Evolutionary conservation across 2,888 invertebrate genomes (phyloP).

Genomic region (Conomelus anceps): DNA sequence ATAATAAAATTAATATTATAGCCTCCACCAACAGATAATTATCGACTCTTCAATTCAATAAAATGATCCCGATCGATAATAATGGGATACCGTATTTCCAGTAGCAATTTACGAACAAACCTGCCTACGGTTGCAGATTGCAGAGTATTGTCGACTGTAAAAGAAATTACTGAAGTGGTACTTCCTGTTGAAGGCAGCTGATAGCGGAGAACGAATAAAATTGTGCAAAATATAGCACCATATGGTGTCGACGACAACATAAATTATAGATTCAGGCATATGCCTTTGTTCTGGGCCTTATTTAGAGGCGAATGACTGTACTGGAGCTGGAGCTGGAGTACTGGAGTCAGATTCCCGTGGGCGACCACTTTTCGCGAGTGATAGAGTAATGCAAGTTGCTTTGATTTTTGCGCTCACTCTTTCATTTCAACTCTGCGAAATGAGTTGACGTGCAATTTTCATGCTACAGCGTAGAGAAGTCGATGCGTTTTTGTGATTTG

Average conservation of each 20-base stretch:
- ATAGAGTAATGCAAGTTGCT: neutral
- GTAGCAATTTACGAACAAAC: no score
- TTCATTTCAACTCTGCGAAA: neutral
- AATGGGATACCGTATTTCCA: no score
- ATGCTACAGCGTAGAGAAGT: neutral
- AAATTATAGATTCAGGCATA: slow-evolving; percentile 12
- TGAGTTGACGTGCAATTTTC: neutral
- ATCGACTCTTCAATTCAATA: no score
- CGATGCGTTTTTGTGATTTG: neutral
- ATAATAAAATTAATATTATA: no score
- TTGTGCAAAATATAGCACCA: neutral
- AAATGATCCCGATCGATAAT: no score
- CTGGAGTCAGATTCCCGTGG: neutral
- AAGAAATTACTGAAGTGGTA: neutral
- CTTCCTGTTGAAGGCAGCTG: slow-evolving; percentile 16
- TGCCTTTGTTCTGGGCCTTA: neutral
- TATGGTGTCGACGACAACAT: neutral
- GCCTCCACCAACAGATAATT: no score
- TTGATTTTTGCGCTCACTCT: neutral
- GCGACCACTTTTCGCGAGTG: neutral
- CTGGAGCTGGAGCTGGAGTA: no score
- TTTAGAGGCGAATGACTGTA: neutral
- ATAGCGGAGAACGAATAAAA: neutral
- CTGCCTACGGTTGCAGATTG: neutral
- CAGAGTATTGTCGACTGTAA: neutral